phyloP scores from a whole-genome alignment of 2,797 vertebrate species.

The Orestias chungarensis region DNA sequence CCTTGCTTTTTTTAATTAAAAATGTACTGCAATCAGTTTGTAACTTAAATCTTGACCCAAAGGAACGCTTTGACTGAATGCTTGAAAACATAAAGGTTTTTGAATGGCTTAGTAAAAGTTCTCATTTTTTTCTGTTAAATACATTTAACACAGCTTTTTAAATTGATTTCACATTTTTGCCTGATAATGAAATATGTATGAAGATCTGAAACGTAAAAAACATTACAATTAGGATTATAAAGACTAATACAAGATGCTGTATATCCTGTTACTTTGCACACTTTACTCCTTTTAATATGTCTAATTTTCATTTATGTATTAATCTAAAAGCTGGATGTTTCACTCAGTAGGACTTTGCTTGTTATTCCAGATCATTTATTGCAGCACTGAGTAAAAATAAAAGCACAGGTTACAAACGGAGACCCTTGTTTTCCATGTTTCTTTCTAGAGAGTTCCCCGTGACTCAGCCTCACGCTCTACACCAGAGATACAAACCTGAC shows the following conservation, averaged over 20 bases:
- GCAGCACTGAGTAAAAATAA: conserved; percentile 46
- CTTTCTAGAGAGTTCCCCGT: conserved; percentile 2
- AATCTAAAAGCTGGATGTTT: conserved; percentile 38
- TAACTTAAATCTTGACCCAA: too few species aligned
- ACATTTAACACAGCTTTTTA: too few species aligned
- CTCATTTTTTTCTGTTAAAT: too few species aligned
- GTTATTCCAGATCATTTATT: conserved; percentile 30
- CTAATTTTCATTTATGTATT: conserved; percentile 17
- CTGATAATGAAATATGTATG: too few species aligned
- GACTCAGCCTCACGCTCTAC: not conserved
- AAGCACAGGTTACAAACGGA: conserved; percentile 23
- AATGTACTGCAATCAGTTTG: too few species aligned
- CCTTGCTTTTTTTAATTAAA: too few species aligned
- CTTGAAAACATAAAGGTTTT: too few species aligned
- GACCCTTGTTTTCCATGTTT: conserved; percentile 22
- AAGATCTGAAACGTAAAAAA: not conserved
- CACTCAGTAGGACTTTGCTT: conserved; percentile 26
- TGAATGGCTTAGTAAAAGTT: too few species aligned
- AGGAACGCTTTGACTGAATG: too few species aligned
- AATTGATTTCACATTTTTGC: too few species aligned
- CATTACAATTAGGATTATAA: not conserved
- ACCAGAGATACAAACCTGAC: not conserved
- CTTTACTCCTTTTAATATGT: not conserved
- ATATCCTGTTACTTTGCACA: conserved; percentile 6
- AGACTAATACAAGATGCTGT: not conserved